Evolutionary conservation across 2,797 vertebrate species (phyloP), one percentile per base, ranked within the genome.

Genomic region (Ceryle rudis): DNA sequence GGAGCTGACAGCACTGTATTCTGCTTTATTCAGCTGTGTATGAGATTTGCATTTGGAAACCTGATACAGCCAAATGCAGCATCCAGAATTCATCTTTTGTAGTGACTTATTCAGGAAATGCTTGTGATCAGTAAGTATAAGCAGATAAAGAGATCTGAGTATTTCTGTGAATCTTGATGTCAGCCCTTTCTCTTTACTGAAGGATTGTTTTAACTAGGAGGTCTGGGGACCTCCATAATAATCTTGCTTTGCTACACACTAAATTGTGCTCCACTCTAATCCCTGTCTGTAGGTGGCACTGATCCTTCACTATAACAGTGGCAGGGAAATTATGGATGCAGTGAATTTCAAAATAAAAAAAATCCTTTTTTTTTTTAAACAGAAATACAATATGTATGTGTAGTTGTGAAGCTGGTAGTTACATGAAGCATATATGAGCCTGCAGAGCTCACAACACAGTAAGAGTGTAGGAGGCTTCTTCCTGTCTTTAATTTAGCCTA

Each of bases 281-380:
- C 87, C 95, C 67, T 90, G 94, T 92, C 97, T 97, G 79, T 96
- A 98, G 97, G 89, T 97, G 97, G 97, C 97, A 98, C 96, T 51
- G 75, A 96, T 93, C 89, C 85, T 97, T 98, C 97, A 96, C 58
- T 60, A 18, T 93, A 96, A 58, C 29, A 77, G 25, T 41, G 74
- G 52, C 62, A 60, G n/a, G 47, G 58, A 72, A 73, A 86, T 75
- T 25, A 85, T 60, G 65, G 93, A 87, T 14, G 26, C 57, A 73
- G 10, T 29, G 55, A 85, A 41, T 71, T 78, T 9, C 10, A 62
- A 74, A 81, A 88, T 8, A 93, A 54, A 55, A 62, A 87, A 46
- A 22, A 41, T 29, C 14, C 14, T 26, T 17, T 35, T 66, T 86
- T 57, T 66, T 81, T 84, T 71, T 6, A 18, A 52, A 85, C 61